A percentile compares a stretch with the other conserved stretches of the same genome.
Conservation (phyloP, 2,113 vertebrate genomes). For the Aleadryas rufinucha region DNA sequence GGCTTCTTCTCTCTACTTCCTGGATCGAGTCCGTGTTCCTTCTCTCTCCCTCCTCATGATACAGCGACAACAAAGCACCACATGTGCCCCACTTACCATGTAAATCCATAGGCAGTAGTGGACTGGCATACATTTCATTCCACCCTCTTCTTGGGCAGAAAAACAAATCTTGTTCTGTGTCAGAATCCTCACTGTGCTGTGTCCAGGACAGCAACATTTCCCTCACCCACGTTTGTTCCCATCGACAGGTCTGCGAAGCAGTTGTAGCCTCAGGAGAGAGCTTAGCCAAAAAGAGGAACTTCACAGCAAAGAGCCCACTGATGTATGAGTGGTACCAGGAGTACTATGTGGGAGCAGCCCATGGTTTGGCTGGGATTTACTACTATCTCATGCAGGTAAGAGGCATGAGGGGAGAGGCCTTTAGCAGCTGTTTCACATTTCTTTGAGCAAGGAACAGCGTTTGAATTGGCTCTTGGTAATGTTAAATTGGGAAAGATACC, state of each 20-base stretch:
- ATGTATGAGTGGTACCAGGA: constrained; percentile 98
- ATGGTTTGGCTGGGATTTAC: constrained; percentile 94
- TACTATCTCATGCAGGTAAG: constrained; percentile 96
- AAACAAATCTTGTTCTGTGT: not conserved
- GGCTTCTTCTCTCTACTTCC: too few species aligned
- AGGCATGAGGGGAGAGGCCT: not conserved
- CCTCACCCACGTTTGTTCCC: not conserved
- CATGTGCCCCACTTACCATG: accelerated
- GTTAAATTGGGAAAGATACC: not conserved
- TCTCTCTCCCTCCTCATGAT: too few species aligned
- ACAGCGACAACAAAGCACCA: not conserved
- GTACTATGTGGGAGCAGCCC: constrained; percentile 92
- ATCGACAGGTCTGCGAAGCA: constrained; percentile 81
- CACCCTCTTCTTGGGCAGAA: not conserved
- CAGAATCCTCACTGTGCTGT: not conserved
- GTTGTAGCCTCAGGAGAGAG: constrained; percentile 85
- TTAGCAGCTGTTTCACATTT: not conserved
- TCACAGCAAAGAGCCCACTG: constrained; percentile 84
- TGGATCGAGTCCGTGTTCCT: too few species aligned
- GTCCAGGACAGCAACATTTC: not conserved
- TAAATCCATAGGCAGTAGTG: not conserved
- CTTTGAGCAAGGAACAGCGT: not conserved
- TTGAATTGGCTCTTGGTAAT: not conserved
- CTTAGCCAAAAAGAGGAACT: constrained; percentile 80
- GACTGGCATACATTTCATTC: not conserved